Evolutionary conservation across 1,140 invertebrate genomes (phyloP), one percentile per base, ranked within the genome.

Genomic region (Marisa cornuarietis): DNA sequence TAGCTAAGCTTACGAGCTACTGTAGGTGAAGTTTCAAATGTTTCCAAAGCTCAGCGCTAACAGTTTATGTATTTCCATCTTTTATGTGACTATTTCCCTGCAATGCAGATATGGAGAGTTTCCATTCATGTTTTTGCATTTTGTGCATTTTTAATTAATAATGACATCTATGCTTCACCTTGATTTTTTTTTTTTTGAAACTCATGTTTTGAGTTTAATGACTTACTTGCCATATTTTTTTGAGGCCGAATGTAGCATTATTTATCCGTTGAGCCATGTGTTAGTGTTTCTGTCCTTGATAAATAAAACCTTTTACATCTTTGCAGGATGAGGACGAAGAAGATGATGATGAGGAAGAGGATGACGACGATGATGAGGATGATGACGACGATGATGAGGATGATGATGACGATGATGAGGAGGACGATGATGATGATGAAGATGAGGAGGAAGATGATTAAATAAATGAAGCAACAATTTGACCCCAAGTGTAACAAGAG

Each of bases 361-460:
- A 52, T 10, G 68, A 72, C 13, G 68, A 74, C 3, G 75, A 72
- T 22, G 79, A 80, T 1, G 79, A 75, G 26, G 76, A 77, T 6
- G 78, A 65, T 66, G 78, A 73, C 26, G 78, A 75, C 8, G 79
- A 80, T 20, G 79, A 80, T 0, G 66, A 80, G 49, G 80, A 81
- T 62, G 80, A 81, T 2, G 76, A 81, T 11, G 80, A 81, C 1
- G 71, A 81, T 22, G 79, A 81, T 73, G 75, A 77, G 26, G 75
- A 66, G 22, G 69, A 76, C 0, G 52, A 63, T 11, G 66, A 68
- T 71, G 52, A 71, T 49, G 78, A 73, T 8, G 69, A 63, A 4
- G 31, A 42, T 42, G 31, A 42, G 31, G 31, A n/a, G n/a, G n/a
- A n/a, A n/a, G n/a, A n/a, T n/a, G n/a, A 42, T 42, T 42, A 65